phyloP scores from a whole-genome alignment of 2,113 vertebrate genomes.

The Anhinga anhinga region DNA sequence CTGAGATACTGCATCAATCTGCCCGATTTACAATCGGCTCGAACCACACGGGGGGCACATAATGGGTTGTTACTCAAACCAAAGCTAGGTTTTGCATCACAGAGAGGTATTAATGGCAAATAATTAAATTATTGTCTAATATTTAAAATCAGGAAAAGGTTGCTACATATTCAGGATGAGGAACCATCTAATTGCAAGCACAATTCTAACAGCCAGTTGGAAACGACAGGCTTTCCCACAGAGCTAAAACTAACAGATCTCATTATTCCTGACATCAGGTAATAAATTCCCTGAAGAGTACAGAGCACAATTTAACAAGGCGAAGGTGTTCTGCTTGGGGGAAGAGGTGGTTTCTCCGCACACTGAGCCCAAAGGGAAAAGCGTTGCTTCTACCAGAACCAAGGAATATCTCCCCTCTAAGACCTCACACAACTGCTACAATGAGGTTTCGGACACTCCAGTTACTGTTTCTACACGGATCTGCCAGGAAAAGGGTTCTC shows the following conservation, averaged over 20 bases:
- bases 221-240: neutral
- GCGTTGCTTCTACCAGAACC: neutral
- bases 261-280: neutral
- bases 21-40: neutral
- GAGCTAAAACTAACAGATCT: neutral
- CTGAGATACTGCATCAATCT: accelerated
- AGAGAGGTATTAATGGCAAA: neutral
- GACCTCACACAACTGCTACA: neutral
- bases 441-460: accelerated
- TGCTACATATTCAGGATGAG: neutral
- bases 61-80: neutral
- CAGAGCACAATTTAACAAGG: neutral
- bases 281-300: neutral
- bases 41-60: neutral
- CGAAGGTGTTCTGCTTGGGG: neutral
- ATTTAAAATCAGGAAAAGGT: neutral
- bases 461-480: neutral
- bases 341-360: neutral
- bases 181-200: neutral
- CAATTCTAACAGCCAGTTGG: neutral
- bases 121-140: neutral
- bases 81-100: neutral
- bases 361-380: accelerated
- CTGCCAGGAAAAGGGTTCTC: neutral
- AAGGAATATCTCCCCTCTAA: neutral